A percentile compares a stretch with the other conserved stretches of the same genome.
Conservation (phyloP, 2,113 vertebrate species). For the Forbesichthys agassizii region DNA sequence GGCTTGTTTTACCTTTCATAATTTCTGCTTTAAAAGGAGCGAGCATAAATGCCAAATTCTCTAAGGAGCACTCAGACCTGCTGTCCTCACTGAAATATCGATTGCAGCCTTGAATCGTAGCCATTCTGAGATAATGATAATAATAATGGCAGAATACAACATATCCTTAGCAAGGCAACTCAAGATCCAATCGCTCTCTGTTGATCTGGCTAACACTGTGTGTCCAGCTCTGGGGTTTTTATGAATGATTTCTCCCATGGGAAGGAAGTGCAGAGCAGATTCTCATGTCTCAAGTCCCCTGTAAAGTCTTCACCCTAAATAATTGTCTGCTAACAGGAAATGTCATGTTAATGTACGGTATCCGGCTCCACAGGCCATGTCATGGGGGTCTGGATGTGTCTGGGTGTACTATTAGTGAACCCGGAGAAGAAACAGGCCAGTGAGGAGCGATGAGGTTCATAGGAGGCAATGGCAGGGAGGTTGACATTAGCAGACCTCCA, state of each 20-base stretch:
- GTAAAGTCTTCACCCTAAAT: constrained; percentile 39
- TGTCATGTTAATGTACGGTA: constrained; percentile 28
- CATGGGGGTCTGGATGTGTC: not conserved
- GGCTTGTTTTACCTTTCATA: not conserved
- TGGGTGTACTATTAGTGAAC: too few relatives aligned
- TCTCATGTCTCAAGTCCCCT: constrained; percentile 34
- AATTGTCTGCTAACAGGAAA: constrained; percentile 53
- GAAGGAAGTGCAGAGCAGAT: constrained; percentile 33
- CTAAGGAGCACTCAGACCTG: not conserved
- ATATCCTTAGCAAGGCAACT: constrained; percentile 34
- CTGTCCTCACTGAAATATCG: not conserved
- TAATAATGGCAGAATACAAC: constrained; percentile 17
- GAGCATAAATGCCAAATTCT: constrained; percentile 3
- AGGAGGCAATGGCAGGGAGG: constrained; percentile 11
- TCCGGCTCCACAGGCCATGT: constrained; percentile 4
- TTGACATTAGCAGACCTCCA: constrained; percentile 20
- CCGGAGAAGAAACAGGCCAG: too few relatives aligned
- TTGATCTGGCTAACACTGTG: constrained; percentile 36
- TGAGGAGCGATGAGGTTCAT: not conserved
- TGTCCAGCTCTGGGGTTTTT: constrained; percentile 18
- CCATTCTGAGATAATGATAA: constrained; percentile 23
- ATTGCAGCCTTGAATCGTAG: constrained; percentile 24
- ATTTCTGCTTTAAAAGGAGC: constrained; percentile 4
- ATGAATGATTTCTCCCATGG: constrained; percentile 30
- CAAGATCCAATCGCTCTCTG: constrained; percentile 29